phyloP scores from a whole-genome alignment of 2,113 vertebrate species.

The Pterocles gutturalis region DNA sequence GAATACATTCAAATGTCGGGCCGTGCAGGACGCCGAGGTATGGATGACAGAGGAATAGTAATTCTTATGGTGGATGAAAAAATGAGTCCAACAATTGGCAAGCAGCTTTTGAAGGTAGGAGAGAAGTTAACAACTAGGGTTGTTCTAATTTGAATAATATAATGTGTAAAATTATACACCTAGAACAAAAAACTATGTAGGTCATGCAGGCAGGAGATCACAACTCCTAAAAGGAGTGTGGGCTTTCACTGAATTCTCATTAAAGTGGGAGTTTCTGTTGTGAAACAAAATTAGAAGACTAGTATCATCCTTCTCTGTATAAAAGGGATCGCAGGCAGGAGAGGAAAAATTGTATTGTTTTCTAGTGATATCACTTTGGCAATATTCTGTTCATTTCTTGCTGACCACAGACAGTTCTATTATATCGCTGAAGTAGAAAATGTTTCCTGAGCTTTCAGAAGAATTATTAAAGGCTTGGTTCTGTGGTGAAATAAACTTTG shows the following conservation, averaged over 20 bases:
- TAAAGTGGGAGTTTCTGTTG: not conserved
- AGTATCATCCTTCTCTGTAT: not conserved
- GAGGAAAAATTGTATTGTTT: not conserved
- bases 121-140: not conserved
- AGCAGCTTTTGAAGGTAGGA: conserved; percentile 94
- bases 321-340: not conserved
- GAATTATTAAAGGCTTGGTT: not conserved
- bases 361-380: not conserved
- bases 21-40: conserved; percentile 94
- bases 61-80: conserved; percentile 99
- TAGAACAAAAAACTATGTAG: not conserved
- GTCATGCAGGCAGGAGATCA: not conserved
- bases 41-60: conserved; percentile 98
- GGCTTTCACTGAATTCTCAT: not conserved
- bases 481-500: not conserved
- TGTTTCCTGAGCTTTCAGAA: not conserved
- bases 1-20: conserved; percentile 99
- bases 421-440: not conserved
- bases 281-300: not conserved
- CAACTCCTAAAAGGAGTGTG: not conserved
- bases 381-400: not conserved
- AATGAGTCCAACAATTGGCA: conserved; percentile 95
- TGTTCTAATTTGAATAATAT: not conserved
- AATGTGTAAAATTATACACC: rapidly evolving
- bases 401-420: not conserved